These are phyloP conservation scores for Alsophila aescularia DNA, from an alignment of 2,888 invertebrate genomes.

Conservation along the genomic window DNA sequence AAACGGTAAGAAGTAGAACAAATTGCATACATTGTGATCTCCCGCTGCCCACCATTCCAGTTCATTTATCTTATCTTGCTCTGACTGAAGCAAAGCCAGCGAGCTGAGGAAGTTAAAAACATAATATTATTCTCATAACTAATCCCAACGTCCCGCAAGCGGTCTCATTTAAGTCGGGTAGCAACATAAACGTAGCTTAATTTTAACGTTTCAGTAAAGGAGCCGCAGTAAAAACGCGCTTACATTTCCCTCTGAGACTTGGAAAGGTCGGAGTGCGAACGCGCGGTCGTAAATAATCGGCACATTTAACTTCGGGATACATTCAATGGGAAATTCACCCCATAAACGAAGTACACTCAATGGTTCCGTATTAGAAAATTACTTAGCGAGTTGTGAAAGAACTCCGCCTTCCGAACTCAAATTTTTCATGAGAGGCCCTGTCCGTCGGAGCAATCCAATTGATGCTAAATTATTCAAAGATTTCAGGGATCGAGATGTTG, in stretches of 20 bases:
- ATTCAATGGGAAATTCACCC: constrained; percentile 58
- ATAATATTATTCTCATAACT: constrained; percentile 36
- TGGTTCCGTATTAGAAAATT: constrained; percentile 50
- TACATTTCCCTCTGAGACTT: constrained; percentile 54
- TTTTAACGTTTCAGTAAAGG: constrained; percentile 58
- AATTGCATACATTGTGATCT: constrained; percentile 30
- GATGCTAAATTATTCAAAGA: constrained; percentile 55
- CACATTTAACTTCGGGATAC: constrained; percentile 61
- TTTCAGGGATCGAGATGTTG: constrained; percentile 45
- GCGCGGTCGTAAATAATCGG: constrained; percentile 65
- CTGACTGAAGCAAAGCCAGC: constrained; percentile 30
- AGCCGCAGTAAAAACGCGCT: constrained; percentile 56
- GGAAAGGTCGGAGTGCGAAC: constrained; percentile 50
- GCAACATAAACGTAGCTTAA: constrained; percentile 55
- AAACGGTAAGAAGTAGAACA: constrained; percentile 8
- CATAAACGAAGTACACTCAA: constrained; percentile 55
- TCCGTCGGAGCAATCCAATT: constrained; percentile 49
- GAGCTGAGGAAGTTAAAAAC: constrained; percentile 35
- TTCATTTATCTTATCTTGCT: constrained; percentile 36
- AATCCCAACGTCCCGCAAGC: constrained; percentile 38
- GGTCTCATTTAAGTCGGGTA: constrained; percentile 40
- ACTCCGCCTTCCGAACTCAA: constrained; percentile 34
- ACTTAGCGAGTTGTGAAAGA: constrained; percentile 36
- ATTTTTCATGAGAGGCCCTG: constrained; percentile 43
- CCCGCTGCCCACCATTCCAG: constrained; percentile 21